A percentile compares a stretch with the other conserved stretches of the same genome.
Conservation (phyloP, 2,888 invertebrate species). For the Subacronicta megacephala region DNA sequence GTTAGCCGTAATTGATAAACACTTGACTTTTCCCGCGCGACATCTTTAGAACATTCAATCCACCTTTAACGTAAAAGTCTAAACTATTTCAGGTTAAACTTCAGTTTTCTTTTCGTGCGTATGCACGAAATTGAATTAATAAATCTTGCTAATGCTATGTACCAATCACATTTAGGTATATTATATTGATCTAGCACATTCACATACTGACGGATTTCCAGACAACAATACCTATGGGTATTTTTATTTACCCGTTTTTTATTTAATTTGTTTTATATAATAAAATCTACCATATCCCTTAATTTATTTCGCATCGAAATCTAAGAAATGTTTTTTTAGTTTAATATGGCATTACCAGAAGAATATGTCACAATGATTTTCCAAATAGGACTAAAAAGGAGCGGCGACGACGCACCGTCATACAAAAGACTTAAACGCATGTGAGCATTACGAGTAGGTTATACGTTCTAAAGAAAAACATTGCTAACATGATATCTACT, state of each 20-base stretch:
- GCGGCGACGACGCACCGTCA: slow-evolving; percentile 44
- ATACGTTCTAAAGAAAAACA: slow-evolving; percentile 18
- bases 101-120: slow-evolving; percentile 11
- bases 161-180: slow-evolving; percentile 4
- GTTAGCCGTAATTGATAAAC: slow-evolving; percentile 69
- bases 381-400: slow-evolving; percentile 31
- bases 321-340: slow-evolving; percentile 6
- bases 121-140: slow-evolving; percentile 15
- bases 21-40: slow-evolving; percentile 47
- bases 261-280: neutral
- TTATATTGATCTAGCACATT: slow-evolving; percentile 9
- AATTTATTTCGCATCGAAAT: neutral
- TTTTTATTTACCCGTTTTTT: neutral
- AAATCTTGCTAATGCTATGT: slow-evolving; percentile 17
- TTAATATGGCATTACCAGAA: neutral
- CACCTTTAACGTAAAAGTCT: slow-evolving; percentile 5
- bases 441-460: slow-evolving; percentile 18
- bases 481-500: slow-evolving; percentile 24
- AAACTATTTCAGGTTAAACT: slow-evolving; percentile 39
- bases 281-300: neutral
- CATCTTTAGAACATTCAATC: slow-evolving; percentile 19
- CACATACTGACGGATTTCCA: slow-evolving; percentile 12
- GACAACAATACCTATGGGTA: no score
- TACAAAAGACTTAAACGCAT: slow-evolving; percentile 84
- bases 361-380: slow-evolving; percentile 2